Conservation (phyloP, 2,797 vertebrate species). For the Anas flavirostris region DNA sequence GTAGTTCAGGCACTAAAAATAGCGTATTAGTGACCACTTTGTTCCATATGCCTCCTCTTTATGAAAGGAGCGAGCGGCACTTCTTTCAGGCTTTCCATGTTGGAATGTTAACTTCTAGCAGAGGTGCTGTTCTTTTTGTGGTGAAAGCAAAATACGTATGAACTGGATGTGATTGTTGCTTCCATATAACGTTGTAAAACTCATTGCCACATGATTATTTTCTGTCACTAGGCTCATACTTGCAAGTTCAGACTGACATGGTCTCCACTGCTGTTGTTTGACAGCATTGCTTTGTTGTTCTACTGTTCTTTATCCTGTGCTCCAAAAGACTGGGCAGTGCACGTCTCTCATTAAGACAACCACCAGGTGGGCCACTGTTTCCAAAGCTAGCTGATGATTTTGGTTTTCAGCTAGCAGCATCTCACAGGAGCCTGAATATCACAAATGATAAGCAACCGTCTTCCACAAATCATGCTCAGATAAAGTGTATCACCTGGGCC, state of each 20-base stretch:
- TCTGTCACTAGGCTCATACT: conserved; percentile 35
- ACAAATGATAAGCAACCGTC: neutral
- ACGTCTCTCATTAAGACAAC: conserved; percentile 4
- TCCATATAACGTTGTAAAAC: conserved; percentile 52
- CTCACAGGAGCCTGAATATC: neutral
- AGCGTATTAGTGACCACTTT: conserved; percentile 68
- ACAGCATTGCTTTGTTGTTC: conserved; percentile 44
- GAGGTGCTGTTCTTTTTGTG: conserved; percentile 69
- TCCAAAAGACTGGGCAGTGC: neutral
- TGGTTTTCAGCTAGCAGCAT: neutral
- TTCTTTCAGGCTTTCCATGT: conserved; percentile 69
- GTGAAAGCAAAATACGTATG: conserved; percentile 71
- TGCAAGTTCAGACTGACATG: conserved; percentile 48
- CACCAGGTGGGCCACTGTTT: neutral
- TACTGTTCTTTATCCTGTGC: neutral
- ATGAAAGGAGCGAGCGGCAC: conserved; percentile 53
- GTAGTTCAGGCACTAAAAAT: conserved; percentile 62
- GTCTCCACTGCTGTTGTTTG: conserved; percentile 47
- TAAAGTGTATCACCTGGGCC: neutral
- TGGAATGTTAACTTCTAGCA: conserved; percentile 74
- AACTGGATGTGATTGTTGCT: conserved; percentile 54
- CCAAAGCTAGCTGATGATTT: neutral
- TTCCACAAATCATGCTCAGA: neutral
- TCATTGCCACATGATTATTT: conserved; percentile 42
- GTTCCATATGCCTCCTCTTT: conserved; percentile 58